A percentile compares a stretch with the other conserved stretches of the same genome.
phyloP scores from a whole-genome alignment of 64 coral and sea anemone species.

The Acropora yongei region DNA sequence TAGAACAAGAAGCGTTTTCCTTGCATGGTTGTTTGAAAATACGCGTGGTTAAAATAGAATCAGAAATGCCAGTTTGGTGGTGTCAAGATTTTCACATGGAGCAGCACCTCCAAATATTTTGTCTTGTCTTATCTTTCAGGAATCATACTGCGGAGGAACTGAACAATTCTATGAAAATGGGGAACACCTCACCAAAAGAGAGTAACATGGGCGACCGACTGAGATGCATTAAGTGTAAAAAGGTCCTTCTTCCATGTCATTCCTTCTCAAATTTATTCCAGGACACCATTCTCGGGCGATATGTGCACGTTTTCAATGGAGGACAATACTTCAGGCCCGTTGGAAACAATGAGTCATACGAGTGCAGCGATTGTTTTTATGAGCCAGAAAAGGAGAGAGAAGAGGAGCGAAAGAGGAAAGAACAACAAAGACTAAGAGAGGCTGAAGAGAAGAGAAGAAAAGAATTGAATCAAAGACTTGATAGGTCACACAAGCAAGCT shows the following conservation, averaged over 20 bases:
- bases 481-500: background rate
- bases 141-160: too few species aligned
- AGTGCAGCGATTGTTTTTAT: background rate
- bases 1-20: too few species aligned
- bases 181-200: background rate
- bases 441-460: background rate
- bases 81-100: background rate
- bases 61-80: background rate
- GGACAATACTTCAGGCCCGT: background rate
- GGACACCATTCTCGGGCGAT: background rate
- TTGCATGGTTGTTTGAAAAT: background rate
- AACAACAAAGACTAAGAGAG: background rate
- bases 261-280: background rate
- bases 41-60: background rate
- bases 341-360: slow-evolving; percentile 1
- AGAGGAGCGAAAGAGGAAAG: background rate
- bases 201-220: slow-evolving; percentile 9
- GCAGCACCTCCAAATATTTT: background rate
- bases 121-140: slow-evolving; percentile 10
- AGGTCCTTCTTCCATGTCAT: background rate
- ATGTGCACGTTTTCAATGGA: background rate
- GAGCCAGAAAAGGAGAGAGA: background rate
- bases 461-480: slow-evolving; percentile 1
- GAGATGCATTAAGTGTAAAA: slow-evolving; percentile 5
- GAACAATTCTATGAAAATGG: background rate